Percentiles rank a stretch among this genome's conserved stretches.
Conservation (phyloP, 1,140 invertebrate genomes). For the Calosoma granatense region DNA sequence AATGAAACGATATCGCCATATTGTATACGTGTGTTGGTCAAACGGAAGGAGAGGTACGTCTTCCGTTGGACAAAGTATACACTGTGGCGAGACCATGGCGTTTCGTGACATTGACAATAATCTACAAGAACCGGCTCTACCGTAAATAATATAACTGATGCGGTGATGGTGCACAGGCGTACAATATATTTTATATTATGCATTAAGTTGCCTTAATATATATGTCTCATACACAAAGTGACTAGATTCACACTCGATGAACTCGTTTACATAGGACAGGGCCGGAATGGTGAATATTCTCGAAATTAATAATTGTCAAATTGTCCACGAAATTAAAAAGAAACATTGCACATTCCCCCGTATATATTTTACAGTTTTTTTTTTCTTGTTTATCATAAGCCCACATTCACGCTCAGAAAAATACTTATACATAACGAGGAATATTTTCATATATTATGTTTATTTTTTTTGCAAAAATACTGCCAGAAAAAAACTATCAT, state of each 20-base stretch:
- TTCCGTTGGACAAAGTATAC: not conserved
- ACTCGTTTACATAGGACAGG: not conserved
- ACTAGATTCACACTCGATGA: constrained; percentile 35
- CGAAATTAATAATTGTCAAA: not conserved
- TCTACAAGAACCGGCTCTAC: too few species aligned
- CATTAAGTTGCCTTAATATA: not conserved
- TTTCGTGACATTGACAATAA: not conserved
- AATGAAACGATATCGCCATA: too few species aligned
- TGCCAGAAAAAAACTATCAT: constrained; percentile 24
- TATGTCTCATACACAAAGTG: constrained; percentile 18
- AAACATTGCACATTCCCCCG: not conserved
- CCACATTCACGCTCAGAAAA: not conserved
- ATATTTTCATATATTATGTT: constrained; percentile 14
- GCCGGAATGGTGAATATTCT: not conserved
- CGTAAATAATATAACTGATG: not conserved
- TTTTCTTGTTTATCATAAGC: too few species aligned
- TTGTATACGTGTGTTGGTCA: not conserved
- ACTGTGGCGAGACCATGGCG: not conserved
- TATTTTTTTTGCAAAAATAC: constrained; percentile 33
- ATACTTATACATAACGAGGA: constrained; percentile 12
- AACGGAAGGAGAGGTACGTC: constrained; percentile 2
- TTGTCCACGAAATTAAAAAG: not conserved
- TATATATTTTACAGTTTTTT: not conserved
- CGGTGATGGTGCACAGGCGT: too few species aligned
- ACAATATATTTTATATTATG: not conserved